Percentiles rank a stretch among this genome's conserved stretches.
Conservation (phyloP, 1,140 invertebrate genomes). For the Hylaeus volcanicus region DNA sequence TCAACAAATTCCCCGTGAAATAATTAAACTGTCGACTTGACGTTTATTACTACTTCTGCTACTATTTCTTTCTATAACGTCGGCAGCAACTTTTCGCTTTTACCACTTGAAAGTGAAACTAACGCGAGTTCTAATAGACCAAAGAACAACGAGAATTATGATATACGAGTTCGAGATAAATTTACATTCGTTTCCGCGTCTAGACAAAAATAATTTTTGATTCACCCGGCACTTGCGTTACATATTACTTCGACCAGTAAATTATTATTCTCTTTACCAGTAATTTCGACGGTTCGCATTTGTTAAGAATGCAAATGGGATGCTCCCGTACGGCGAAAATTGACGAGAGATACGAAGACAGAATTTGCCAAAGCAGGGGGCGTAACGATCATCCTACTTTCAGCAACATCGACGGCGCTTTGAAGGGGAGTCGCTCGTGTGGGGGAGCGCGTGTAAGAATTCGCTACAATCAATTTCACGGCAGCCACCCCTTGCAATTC, state of each 20-base stretch:
- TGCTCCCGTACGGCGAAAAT: not conserved
- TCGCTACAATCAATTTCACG: slow-evolving; percentile 53
- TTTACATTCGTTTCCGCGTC: too few relatives aligned
- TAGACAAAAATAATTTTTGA: too few relatives aligned
- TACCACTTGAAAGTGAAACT: not conserved
- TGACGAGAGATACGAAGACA: not conserved
- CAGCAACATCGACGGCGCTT: slow-evolving; percentile 31
- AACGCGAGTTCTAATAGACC: too few relatives aligned
- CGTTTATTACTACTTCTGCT: too few relatives aligned
- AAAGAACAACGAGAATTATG: too few relatives aligned
- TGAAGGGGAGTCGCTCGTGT: not conserved
- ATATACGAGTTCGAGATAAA: too few relatives aligned
- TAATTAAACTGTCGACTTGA: not conserved
- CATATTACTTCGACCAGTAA: too few relatives aligned
- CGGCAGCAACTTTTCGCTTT: not conserved
- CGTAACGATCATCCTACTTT: slow-evolving; percentile 43
- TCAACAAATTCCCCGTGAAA: not conserved
- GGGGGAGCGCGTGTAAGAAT: slow-evolving; percentile 52
- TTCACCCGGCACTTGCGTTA: too few relatives aligned
- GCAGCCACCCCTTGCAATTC: slow-evolving; percentile 48
- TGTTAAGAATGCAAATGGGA: not conserved
- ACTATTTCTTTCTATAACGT: too few relatives aligned
- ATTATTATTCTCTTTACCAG: not conserved
- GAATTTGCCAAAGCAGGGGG: not conserved
- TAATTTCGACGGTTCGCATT: too few relatives aligned